Evolutionary conservation across 2,113 vertebrate genomes (phyloP), one percentile per base, ranked within the genome.

Genomic region (Malurus elegans): DNA sequence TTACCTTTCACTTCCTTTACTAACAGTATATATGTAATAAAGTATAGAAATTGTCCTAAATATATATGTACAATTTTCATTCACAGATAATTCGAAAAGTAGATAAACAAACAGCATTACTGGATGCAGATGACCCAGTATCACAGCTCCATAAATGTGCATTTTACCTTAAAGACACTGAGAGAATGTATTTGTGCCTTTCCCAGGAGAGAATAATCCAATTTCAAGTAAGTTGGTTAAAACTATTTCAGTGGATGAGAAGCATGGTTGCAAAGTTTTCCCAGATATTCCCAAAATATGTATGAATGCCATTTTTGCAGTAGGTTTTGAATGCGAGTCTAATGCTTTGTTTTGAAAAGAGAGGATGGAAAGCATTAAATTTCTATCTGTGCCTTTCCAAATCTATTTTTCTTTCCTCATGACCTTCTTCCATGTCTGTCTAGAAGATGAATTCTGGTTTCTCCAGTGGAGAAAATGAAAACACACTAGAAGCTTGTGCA

Each of bases 121-220:
- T 99, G 97, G 99, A 99, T 93, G 99, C 99, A 79, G 99, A 99
- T 57, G 99, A 99, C 94, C 99, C 99, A 8, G 99, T 99, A 82
- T 99, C 99, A 40, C 99, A 99, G 97, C 99, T 99, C 95, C 99
- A 99, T 97, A 99, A 99, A 96, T 99, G 99, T 98, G 99, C 99
- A 79, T 99, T 99, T 98, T 99, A 99, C 98, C 98, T 99, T 98
- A 99, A 99, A 98, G 99, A 99, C 97, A 99, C 99, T 24, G 99
- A 99, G 97, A 98, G 99, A 98, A 99, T 99, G 99, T 99, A 99
- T 97, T 98, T 99, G 99, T 99, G 99, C 98, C 99, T 99, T 98
- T 99, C 99, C 96, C 99, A 99, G 98, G 99, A 99, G 97, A 99
- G 99, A 99, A 99, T 99, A 98, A 99, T 99, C 95, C 99, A 99